Evolutionary conservation across 2,797 vertebrate genomes (phyloP).

Genomic region (Protosalanx chinensis): DNA sequence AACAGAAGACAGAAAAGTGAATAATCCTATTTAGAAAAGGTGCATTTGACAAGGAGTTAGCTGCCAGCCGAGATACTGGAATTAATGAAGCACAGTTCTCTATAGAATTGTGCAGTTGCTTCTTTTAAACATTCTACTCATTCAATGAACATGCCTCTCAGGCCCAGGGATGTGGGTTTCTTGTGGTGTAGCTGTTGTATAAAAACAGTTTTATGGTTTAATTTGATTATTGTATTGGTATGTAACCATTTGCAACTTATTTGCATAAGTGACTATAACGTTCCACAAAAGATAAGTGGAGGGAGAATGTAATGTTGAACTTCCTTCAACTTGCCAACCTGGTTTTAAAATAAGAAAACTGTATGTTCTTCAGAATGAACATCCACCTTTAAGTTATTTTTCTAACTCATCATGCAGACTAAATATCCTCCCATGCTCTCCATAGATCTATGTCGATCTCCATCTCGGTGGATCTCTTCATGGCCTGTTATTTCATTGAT

Average conservation of each 20-base stretch:
- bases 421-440: no score
- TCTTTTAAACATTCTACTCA: background rate
- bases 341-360: no score
- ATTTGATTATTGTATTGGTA: no score
- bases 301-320: no score
- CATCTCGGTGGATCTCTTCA: slow-evolving; percentile 42
- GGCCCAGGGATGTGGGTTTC: background rate
- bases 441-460: slow-evolving; percentile 28
- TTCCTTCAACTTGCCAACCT: slow-evolving; percentile 10
- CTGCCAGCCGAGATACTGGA: slow-evolving; percentile 41
- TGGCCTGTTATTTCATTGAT: slow-evolving; percentile 47
- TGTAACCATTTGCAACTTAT: no score
- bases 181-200: background rate
- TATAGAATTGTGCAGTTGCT: background rate
- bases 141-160: background rate
- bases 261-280: no score
- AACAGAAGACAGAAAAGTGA: slow-evolving; percentile 63
- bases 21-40: slow-evolving; percentile 62
- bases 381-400: background rate
- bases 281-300: no score
- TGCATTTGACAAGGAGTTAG: slow-evolving; percentile 55
- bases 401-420: background rate
- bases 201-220: no score
- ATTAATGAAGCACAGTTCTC: background rate
- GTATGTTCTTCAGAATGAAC: slow-evolving; percentile 26